Conservation (phyloP, 64 coral and sea anemone genomes). For the Montipora foliosa region DNA sequence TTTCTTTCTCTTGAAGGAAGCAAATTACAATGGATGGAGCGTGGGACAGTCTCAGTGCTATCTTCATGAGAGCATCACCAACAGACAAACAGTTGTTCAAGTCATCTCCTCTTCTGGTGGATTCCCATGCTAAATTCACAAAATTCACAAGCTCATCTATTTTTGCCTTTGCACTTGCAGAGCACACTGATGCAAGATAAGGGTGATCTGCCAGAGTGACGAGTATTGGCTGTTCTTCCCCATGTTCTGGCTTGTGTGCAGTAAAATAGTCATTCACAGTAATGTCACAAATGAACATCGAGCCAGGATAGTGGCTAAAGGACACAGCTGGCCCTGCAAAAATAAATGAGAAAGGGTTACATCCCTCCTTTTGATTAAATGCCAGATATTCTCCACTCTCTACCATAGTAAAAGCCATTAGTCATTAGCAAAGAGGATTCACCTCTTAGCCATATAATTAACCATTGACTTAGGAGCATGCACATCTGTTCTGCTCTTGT, state of each 20-base stretch:
- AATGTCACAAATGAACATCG: constrained; percentile 57
- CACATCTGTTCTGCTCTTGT: no score
- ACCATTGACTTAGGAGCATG: no score
- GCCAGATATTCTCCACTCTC: no score
- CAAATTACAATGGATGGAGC: constrained; percentile 26
- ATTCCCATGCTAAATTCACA: neutral
- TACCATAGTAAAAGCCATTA: no score
- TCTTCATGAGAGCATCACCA: constrained; percentile 20
- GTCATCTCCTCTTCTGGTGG: neutral
- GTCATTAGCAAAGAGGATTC: no score
- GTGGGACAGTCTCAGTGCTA: neutral
- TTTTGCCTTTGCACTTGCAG: constrained; percentile 23
- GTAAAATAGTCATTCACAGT: constrained; percentile 47
- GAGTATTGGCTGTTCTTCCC: constrained; percentile 59
- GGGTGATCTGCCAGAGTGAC: constrained; percentile 54
- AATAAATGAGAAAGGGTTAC: neutral
- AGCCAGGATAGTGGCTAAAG: constrained; percentile 54
- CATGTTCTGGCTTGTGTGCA: constrained; percentile 30
- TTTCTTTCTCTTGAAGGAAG: constrained; percentile 8
- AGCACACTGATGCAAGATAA: constrained; percentile 57
- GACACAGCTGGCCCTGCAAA: constrained; percentile 41
- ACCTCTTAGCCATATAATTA: no score
- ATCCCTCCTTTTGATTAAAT: neutral
- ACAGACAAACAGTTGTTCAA: neutral
- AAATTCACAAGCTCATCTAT: constrained; percentile 4